These are phyloP conservation scores for Myocastor coypus DNA, from an alignment of 2,113 vertebrate species.

Conservation along the genomic window DNA sequence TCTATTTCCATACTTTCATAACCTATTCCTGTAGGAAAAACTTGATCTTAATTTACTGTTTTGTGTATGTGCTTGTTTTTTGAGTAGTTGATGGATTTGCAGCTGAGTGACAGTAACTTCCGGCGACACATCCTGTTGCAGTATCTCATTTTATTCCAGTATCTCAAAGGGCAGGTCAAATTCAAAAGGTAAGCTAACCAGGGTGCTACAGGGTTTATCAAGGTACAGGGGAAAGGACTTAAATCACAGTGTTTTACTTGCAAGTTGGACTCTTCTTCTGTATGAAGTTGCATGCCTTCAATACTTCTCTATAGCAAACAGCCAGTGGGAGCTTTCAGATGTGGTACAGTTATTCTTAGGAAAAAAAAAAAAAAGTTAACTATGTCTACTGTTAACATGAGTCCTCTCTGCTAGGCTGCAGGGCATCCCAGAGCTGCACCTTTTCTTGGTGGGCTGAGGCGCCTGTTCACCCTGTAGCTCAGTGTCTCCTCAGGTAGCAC, in stretches of 20 bases:
- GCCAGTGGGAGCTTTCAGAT: background rate
- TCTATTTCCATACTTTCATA: slow-evolving; percentile 33
- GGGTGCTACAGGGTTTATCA: background rate
- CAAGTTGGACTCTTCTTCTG: background rate
- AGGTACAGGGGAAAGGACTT: background rate
- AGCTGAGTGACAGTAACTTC: slow-evolving; percentile 99
- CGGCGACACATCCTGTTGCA: slow-evolving; percentile 97
- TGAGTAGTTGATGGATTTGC: slow-evolving; percentile 97
- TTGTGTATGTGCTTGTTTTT: slow-evolving; percentile 67
- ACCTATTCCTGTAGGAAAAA: slow-evolving; percentile 17
- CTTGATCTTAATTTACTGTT: slow-evolving; percentile 60
- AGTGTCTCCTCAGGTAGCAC: background rate
- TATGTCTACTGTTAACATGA: background rate
- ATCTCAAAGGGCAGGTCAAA: slow-evolving; percentile 98
- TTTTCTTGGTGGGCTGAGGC: background rate
- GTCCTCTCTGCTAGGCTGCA: background rate
- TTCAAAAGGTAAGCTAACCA: slow-evolving; percentile 94
- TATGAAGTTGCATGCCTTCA: background rate
- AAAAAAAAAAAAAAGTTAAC: background rate
- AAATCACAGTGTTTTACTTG: background rate
- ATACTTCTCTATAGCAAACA: background rate
- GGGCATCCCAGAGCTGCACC: background rate
- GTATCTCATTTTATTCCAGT: slow-evolving; percentile 98
- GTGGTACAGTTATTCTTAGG: background rate
- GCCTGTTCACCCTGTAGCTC: background rate